These are phyloP conservation scores for Agriopis aurantiaria DNA, from an alignment of 2,888 invertebrate genomes.

Conservation along the genomic window DNA sequence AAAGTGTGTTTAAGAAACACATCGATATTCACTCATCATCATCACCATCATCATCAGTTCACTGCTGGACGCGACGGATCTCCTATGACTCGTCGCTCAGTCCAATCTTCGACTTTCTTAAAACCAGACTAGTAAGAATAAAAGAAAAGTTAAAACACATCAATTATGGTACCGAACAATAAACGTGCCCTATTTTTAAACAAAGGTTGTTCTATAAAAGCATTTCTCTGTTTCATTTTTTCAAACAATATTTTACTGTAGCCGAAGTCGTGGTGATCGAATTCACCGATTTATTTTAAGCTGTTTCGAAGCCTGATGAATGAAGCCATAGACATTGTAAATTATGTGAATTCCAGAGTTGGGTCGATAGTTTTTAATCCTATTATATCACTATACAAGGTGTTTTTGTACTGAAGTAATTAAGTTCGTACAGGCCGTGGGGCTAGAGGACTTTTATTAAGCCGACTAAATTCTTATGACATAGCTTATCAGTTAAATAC, in stretches of 20 bases:
- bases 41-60: no score
- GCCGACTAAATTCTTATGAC: no score
- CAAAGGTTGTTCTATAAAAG: slow-evolving; percentile 29
- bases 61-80: no score
- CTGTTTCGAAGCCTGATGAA: slow-evolving; percentile 60
- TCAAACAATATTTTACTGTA: slow-evolving; percentile 34
- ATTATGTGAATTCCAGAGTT: slow-evolving; percentile 54
- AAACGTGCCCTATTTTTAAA: slow-evolving; percentile 27
- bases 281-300: slow-evolving; percentile 56
- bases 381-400: not conserved
- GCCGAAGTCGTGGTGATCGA: slow-evolving; percentile 53
- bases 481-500: no score
- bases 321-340: slow-evolving; percentile 62
- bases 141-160: not conserved
- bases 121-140: no score
- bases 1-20: no score
- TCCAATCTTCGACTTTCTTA: no score
- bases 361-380: slow-evolving; percentile 44
- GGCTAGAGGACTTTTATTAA: no score
- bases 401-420: not conserved
- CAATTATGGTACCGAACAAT: slow-evolving; percentile 2
- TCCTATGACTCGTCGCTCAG: no score
- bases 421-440: not conserved
- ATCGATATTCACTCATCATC: no score
- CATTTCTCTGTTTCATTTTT: slow-evolving; percentile 35